phyloP scores from a whole-genome alignment of 64 coral and sea anemone species.

The Platygyra sinensis region DNA sequence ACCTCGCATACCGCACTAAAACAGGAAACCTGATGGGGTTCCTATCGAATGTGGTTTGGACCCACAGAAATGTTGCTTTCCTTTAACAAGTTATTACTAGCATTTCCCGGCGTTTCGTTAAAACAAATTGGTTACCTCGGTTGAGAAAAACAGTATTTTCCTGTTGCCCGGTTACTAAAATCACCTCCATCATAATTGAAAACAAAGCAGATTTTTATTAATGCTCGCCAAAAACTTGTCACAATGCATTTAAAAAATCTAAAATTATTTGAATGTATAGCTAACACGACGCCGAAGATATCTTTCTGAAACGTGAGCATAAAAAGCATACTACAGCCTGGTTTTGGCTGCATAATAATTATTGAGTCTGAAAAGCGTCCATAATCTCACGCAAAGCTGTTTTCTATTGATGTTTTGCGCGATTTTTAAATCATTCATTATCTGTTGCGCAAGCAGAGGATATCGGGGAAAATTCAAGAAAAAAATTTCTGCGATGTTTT shows the following conservation, averaged over 20 bases:
- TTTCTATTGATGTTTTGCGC: neutral
- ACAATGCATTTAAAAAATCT: neutral
- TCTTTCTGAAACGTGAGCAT: neutral
- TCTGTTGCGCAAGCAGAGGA: neutral
- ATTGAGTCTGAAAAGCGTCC: neutral
- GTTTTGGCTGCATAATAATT: neutral
- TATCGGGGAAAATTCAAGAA: neutral
- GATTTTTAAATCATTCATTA: neutral
- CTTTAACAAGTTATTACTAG: too few relatives aligned
- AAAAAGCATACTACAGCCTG: neutral
- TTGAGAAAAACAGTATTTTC: neutral
- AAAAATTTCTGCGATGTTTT: neutral
- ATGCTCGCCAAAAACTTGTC: neutral
- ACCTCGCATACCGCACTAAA: neutral
- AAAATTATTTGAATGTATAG: neutral
- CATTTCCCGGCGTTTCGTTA: neutral
- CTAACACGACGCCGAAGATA: neutral
- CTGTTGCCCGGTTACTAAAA: conserved; percentile 10
- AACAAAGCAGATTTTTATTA: neutral
- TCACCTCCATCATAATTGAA: neutral
- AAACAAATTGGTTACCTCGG: neutral
- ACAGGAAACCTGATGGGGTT: neutral
- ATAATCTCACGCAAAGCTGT: neutral
- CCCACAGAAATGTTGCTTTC: neutral
- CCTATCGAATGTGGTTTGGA: neutral